Evolutionary conservation across 1,140 invertebrate genomes (phyloP).

Genomic region (Cepaea nemoralis): DNA sequence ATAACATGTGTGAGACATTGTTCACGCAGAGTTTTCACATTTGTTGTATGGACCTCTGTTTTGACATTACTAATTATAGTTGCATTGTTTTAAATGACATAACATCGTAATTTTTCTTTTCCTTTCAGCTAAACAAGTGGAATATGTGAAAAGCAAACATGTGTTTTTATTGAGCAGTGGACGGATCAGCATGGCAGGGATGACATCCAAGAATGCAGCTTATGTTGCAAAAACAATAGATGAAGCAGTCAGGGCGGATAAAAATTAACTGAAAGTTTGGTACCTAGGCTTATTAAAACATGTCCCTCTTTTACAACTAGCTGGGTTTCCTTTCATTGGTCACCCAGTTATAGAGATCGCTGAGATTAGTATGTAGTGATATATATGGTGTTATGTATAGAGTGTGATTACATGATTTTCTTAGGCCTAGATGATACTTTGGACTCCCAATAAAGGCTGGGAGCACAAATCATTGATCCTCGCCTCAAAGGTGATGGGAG

Average conservation of each 20-base stretch:
- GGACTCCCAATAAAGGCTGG: no score
- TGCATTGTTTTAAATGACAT: no score
- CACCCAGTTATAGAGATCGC: not conserved
- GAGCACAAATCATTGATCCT: no score
- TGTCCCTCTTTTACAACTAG: no score
- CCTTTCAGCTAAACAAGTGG: constrained; percentile 80
- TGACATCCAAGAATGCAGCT: constrained; percentile 89
- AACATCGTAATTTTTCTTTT: not conserved
- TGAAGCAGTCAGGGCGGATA: constrained; percentile 78
- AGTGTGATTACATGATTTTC: no score
- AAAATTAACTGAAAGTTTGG: constrained; percentile 22
- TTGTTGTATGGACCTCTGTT: no score
- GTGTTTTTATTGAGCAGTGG: constrained; percentile 92
- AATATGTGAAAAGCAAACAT: constrained; percentile 79
- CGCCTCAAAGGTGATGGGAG: no score
- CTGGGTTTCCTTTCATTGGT: not conserved
- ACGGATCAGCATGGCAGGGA: constrained; percentile 93
- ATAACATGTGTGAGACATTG: no score
- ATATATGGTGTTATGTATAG: not conserved
- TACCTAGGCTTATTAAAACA: no score
- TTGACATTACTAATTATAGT: not conserved
- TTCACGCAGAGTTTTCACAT: no score
- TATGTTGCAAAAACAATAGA: constrained; percentile 91
- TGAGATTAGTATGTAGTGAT: not conserved
- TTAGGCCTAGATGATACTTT: no score